Base-by-base conservation (phyloP, 2,797 vertebrate species). In the Lepidocolaptes lacrymiger region DNA sequence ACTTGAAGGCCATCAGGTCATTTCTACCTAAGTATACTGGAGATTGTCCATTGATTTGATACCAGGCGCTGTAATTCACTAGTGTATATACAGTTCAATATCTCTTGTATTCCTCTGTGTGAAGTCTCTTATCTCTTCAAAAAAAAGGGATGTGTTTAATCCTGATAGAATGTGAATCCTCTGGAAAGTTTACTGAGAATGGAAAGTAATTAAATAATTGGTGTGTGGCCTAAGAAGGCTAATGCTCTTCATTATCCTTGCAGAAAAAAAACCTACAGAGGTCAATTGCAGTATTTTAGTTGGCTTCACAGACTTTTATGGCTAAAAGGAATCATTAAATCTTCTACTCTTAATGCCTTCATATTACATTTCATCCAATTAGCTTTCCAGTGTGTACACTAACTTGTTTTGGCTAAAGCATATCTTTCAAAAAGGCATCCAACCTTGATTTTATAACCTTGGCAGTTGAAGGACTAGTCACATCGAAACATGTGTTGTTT, bases 131-230 rank as follows among this genome's bases (percentile, higher is more conserved):
- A 95, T 95, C 78, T 94, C 58, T 86, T 85, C 41, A 61, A 74
- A 43, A 94, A 91, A 97, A 85, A 76, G 61, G 89, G 81, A 93
- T 89, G 36, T 63, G 39, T 32, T 89, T 49, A 95, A 91, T 81
- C 36, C 34, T 91, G 62, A 66, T 59, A 93, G 32, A 94, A 81
- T 66, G 63, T 80, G 41, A 88, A 94, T 74, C 54, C 74, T 95
- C 80, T 87, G 43, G 74, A 93, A 97, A 96, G 46, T 87, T 95
- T 96, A 68, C 72, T 88, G 34, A 85, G 55, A 90, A 79, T 79
- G 49, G 48, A 91, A 85, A 75, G 88, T 93, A 91, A 96, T 90
- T 96, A 96, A 97, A 96, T 97, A 97, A 92, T 64, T 81, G 85
- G 68, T 93, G 84, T 89, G 81, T 95, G 85, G 55, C n/a, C 58